A percentile compares a stretch with the other conserved stretches of the same genome.
Conservation (phyloP, 2,113 vertebrate species). For the Rhabdornis inornatus region DNA sequence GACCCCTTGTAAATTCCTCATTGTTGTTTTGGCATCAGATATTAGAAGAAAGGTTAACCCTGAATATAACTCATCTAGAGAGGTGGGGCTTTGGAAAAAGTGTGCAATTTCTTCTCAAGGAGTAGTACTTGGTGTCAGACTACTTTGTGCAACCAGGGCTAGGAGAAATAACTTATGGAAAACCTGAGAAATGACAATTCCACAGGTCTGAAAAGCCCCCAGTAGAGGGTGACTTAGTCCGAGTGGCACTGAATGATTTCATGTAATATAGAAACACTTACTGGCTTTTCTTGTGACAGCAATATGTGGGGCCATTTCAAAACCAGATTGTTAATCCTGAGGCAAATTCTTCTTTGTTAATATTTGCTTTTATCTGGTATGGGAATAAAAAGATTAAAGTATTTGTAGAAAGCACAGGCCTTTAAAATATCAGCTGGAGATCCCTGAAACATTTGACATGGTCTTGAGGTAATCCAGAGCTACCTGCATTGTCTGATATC, state of each 20-base stretch:
- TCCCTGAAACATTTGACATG: neutral
- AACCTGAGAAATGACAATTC: neutral
- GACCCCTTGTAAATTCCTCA: neutral
- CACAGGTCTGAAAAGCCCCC: neutral
- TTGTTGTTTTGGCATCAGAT: neutral
- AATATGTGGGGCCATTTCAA: neutral
- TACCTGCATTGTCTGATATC: neutral
- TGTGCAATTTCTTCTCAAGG: neutral
- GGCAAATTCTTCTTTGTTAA: neutral
- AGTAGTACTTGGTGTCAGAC: neutral
- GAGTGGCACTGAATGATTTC: neutral
- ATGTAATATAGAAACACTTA: neutral
- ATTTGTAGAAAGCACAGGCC: neutral
- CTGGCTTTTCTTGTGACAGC: neutral
- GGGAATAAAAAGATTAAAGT: neutral
- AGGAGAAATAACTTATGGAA: neutral
- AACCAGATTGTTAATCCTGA: neutral
- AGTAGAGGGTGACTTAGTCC: neutral
- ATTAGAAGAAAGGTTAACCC: neutral
- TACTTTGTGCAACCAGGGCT: neutral
- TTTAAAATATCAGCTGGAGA: neutral
- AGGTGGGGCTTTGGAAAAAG: neutral
- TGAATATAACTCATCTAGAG: neutral
- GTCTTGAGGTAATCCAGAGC: neutral
- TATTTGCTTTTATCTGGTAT: neutral